A percentile compares a stretch with the other conserved stretches of the same genome.
phyloP scores from a whole-genome alignment of 2,888 invertebrate species.

The Lampropteryx suffumata region DNA sequence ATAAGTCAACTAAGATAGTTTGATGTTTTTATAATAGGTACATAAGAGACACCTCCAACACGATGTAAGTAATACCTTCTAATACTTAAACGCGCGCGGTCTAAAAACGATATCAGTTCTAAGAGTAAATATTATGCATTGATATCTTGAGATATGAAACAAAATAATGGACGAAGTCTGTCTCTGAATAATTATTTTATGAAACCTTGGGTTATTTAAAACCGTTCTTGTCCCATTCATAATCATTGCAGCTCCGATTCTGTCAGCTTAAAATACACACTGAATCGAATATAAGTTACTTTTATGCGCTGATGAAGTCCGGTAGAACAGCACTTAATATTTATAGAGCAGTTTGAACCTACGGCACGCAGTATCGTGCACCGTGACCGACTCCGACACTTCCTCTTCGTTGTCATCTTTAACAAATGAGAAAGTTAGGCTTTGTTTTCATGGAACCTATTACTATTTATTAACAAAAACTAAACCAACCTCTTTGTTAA shows the following conservation, averaged over 20 bases:
- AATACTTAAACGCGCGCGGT: too few species aligned
- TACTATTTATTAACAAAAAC: too few species aligned
- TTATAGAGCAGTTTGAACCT: conserved; percentile 30
- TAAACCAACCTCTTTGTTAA: too few species aligned
- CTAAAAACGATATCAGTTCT: background rate
- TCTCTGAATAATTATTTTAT: conserved; percentile 24
- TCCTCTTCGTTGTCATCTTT: conserved; percentile 33
- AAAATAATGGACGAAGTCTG: conserved; percentile 6
- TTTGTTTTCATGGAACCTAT: conserved; percentile 1
- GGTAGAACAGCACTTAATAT: conserved; percentile 25
- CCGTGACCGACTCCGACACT: conserved; percentile 29
- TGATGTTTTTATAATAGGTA: too few species aligned
- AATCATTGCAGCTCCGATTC: conserved; percentile 20
- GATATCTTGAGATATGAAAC: conserved; percentile 11
- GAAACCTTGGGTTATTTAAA: conserved; percentile 13
- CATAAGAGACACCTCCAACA: too few species aligned
- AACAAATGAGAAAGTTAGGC: conserved; percentile 28
- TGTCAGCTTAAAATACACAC: conserved; percentile 27
- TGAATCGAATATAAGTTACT: conserved; percentile 26
- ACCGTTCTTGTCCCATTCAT: conserved; percentile 20
- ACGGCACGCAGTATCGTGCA: conserved; percentile 31
- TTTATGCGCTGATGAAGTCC: conserved; percentile 19
- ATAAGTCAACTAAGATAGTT: conserved; percentile 56
- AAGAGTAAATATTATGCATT: conserved; percentile 14
- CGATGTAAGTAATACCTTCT: too few species aligned